Evolutionary conservation across 2,888 invertebrate genomes (phyloP).

Genomic region (Synergus umbraculus): DNA sequence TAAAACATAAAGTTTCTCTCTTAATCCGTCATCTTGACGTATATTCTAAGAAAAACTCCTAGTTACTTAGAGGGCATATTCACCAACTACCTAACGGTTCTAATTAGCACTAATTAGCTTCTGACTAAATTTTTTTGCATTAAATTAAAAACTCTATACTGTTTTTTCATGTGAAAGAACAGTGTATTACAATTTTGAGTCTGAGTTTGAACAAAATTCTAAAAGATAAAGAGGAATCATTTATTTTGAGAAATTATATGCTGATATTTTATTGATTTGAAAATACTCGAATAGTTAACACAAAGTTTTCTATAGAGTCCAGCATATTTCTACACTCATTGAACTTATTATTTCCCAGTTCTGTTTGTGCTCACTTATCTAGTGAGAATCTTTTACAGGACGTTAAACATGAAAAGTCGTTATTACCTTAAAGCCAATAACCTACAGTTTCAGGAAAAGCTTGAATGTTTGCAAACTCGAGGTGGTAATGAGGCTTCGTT

Average conservation of each 20-base stretch:
- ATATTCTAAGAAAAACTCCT: slow-evolving; percentile 39
- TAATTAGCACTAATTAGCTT: slow-evolving; percentile 64
- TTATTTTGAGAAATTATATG: not conserved
- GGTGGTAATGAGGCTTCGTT: not conserved
- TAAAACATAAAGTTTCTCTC: not conserved
- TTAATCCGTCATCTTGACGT: not conserved
- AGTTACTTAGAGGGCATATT: slow-evolving; percentile 40
- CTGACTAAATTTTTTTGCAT: slow-evolving; percentile 32
- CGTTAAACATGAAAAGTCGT: not conserved
- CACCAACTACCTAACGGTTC: slow-evolving; percentile 55
- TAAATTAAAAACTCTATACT: not conserved
- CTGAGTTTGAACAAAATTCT: not conserved
- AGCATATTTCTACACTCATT: not conserved
- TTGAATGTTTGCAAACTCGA: not conserved
- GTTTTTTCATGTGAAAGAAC: not conserved
- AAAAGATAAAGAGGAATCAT: not conserved
- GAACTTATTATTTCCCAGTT: not conserved
- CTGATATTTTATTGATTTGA: not conserved
- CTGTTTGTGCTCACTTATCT: not conserved
- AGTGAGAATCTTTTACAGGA: not conserved
- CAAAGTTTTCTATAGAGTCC: not conserved
- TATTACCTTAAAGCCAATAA: not conserved
- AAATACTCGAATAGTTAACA: no score
- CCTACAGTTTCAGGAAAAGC: not conserved
- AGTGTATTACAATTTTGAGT: not conserved